phyloP scores from a whole-genome alignment of 2,113 vertebrate species.

The Solea senegalensis region DNA sequence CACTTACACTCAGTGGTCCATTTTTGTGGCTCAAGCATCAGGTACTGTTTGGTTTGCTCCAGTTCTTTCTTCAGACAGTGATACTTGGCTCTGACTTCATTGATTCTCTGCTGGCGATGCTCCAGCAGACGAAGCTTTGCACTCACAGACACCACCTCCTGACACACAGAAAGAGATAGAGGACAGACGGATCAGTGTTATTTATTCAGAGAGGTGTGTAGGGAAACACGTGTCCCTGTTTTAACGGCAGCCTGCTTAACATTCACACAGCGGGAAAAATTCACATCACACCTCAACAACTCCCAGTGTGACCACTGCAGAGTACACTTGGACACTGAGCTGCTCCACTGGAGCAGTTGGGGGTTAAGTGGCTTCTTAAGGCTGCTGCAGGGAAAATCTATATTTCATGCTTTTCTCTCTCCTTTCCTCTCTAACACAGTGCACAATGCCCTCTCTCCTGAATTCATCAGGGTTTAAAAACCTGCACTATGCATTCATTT shows the following conservation, averaged over 20 bases:
- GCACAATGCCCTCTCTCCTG: conserved; percentile 35
- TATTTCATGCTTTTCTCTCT: conserved; percentile 60
- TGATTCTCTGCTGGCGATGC: conserved; percentile 94
- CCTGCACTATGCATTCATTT: conserved; percentile 37
- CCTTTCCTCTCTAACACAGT: conserved; percentile 27
- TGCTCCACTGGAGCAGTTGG: conserved; percentile 49
- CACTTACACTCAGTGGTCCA: conserved; percentile 98
- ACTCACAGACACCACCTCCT: conserved; percentile 89
- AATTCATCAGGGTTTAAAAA: conserved; percentile 50
- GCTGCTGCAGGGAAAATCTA: conserved; percentile 57
- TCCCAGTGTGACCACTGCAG: conserved; percentile 25
- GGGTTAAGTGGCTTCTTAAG: conserved; percentile 59
- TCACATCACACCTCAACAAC: conserved; percentile 35
- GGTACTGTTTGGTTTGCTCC: conserved; percentile 93
- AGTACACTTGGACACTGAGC: conserved; percentile 44
- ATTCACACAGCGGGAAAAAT: conserved; percentile 31
- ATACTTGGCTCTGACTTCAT: conserved; percentile 93
- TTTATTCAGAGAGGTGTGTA: conserved; percentile 17
- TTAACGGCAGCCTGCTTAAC: conserved; percentile 25
- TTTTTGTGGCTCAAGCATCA: conserved; percentile 97
- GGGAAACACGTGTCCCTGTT: conserved; percentile 25
- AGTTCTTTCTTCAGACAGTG: conserved; percentile 96
- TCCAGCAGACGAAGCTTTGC: conserved; percentile 92
- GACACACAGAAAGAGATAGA: conserved; percentile 11
- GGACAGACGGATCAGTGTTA: conserved; percentile 32